These are phyloP conservation scores for Grallaria varia DNA, from an alignment of 2,113 vertebrate species.

Conservation along the genomic window DNA sequence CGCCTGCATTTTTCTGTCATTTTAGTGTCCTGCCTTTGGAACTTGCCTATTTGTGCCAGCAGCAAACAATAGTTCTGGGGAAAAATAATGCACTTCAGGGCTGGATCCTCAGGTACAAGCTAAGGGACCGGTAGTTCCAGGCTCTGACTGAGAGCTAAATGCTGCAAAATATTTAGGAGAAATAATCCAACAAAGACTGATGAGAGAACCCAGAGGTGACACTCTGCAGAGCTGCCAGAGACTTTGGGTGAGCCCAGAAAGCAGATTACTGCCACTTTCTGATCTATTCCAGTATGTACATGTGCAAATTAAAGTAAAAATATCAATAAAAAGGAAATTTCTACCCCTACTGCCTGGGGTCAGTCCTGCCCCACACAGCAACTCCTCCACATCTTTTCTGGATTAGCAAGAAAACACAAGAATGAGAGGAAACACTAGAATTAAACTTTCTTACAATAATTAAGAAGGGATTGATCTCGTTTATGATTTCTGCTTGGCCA, in stretches of 20 bases:
- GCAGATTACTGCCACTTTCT: background rate
- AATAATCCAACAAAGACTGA: background rate
- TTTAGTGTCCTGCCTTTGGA: background rate
- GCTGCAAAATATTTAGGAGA: background rate
- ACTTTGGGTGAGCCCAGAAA: background rate
- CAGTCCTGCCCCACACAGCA: background rate
- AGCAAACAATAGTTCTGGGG: background rate
- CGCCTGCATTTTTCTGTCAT: background rate
- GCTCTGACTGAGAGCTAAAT: background rate
- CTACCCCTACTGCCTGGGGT: background rate
- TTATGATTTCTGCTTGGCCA: background rate
- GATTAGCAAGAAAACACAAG: background rate
- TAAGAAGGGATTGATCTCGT: background rate
- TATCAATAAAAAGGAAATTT: background rate
- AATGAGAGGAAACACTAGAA: background rate
- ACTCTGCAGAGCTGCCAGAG: background rate
- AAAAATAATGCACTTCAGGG: background rate
- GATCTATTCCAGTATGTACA: background rate
- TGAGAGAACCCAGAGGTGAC: background rate
- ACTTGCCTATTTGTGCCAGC: background rate
- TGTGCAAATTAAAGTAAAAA: background rate
- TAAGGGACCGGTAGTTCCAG: background rate
- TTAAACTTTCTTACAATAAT: background rate
- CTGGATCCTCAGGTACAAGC: background rate
- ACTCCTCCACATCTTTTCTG: accelerated